These are phyloP conservation scores for Mercenaria mercenaria DNA, from an alignment of 1,140 invertebrate species.

Conservation along the genomic window DNA sequence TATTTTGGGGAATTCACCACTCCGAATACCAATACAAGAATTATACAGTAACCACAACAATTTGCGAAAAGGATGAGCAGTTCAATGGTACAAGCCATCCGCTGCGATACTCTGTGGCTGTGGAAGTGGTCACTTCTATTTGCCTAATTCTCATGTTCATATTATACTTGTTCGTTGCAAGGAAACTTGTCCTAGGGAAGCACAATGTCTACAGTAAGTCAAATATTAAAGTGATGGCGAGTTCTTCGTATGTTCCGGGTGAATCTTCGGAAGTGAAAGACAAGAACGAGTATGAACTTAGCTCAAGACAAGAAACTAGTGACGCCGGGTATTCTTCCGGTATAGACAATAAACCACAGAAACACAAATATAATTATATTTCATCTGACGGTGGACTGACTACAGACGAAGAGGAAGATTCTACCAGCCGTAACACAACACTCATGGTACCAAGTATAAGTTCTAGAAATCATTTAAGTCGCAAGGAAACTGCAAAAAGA, in stretches of 20 bases:
- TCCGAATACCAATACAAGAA: not conserved
- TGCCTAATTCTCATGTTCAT: slow-evolving; percentile 9
- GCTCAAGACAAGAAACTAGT: not conserved
- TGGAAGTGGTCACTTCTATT: not conserved
- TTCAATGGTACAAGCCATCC: too few relatives aligned
- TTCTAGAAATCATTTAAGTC: not conserved
- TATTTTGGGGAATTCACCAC: slow-evolving; percentile 17
- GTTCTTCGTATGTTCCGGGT: not conserved
- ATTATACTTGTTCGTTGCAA: slow-evolving; percentile 10
- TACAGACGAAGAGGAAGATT: not conserved
- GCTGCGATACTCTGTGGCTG: not conserved
- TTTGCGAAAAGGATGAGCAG: slow-evolving; percentile 54
- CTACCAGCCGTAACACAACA: not conserved
- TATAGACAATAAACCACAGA: not conserved
- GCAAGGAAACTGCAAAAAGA: not conserved
- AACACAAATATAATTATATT: not conserved
- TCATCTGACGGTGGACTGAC: too few relatives aligned
- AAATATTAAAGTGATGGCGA: not conserved
- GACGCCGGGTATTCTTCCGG: not conserved
- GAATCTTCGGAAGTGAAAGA: not conserved
- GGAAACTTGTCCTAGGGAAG: not conserved
- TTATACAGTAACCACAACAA: not conserved
- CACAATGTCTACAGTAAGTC: not conserved
- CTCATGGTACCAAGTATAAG: too few relatives aligned
- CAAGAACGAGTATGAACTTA: not conserved